Base-by-base conservation (phyloP, 2,797 vertebrate species). In the Silurus lanzhouensis region DNA sequence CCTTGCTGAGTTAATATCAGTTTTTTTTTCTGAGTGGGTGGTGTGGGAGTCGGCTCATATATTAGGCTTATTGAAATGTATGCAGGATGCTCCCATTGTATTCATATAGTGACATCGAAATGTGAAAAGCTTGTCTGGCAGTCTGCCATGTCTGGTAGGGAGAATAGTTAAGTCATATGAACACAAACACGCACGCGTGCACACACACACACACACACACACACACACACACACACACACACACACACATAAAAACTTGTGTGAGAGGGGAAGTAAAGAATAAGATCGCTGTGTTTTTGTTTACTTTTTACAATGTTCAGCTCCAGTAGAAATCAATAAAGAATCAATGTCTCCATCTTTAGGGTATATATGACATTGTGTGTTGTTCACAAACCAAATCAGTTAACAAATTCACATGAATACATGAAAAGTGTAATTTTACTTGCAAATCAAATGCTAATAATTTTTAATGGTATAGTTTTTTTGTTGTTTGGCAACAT, bases 231-330 rank as follows among this genome's bases (percentile, higher is more conserved):
- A 52, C 48, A 52, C 48, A 52, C 48, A 52, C 48, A 52, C 48
- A 52, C 48, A 52, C 0, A 52, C 0, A 52, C 48, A 52, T 10
- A 52, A 7, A 52, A 7, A 52, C 48, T 38, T 38, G 38, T 38
- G 38, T 38, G 90, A 92, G 89, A 88, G 89, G 85, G 82, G 89
- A 93, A 89, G 88, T 83, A 61, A 87, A 68, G 78, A 60, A 82
- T 85, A 67, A 88, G 90, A 90, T 60, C 20, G 27, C 60, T 83
- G 70, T 84, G 82, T 66, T 58, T 86, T 77, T 85, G 55, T 82
- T 86, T 67, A 83, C 31, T 38, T 86, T 71, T 57, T 61, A 44
- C 76, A 79, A n/a, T 79, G 6, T 76, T 57, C 25, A 76, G 74
- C 57, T 9, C n/a, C 25, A 76, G 6, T 31, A 3, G 52, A 55